Conservation (phyloP, 1,140 invertebrate species). For the Papilio polytes region DNA sequence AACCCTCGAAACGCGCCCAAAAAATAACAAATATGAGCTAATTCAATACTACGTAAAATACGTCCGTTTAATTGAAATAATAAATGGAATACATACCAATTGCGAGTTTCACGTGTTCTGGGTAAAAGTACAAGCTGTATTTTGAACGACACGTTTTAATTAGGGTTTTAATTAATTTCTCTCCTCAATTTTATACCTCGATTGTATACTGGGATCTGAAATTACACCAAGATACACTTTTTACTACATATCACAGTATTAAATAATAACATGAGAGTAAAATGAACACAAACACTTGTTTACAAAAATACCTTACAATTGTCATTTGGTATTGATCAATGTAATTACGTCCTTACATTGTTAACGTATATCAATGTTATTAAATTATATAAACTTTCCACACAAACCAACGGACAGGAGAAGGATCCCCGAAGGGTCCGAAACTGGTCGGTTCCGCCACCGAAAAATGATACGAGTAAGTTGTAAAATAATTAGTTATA, state of each 20-base stretch:
- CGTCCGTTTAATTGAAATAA: background rate
- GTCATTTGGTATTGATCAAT: too few species aligned
- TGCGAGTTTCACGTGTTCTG: background rate
- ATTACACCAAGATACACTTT: background rate
- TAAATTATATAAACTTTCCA: too few species aligned
- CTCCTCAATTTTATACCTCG: background rate
- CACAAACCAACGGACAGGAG: too few species aligned
- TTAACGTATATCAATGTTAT: too few species aligned
- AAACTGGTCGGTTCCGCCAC: too few species aligned
- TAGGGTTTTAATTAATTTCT: slow-evolving; percentile 8
- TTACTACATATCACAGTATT: background rate
- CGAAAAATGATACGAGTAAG: too few species aligned
- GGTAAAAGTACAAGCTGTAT: background rate
- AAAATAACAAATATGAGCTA: background rate
- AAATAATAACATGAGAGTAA: background rate
- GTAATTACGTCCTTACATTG: too few species aligned
- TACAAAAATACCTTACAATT: too few species aligned
- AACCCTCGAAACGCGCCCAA: background rate
- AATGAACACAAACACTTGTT: too few species aligned
- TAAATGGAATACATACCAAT: slow-evolving; percentile 9
- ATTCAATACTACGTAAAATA: too few species aligned
- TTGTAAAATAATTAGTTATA: too few species aligned
- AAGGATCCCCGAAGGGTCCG: too few species aligned
- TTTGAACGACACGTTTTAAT: slow-evolving; percentile 10
- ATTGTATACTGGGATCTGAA: background rate